Percentiles rank a stretch among this genome's conserved stretches.
phyloP scores from a whole-genome alignment of 2,888 invertebrate genomes.

The Cerastis leucographa region DNA sequence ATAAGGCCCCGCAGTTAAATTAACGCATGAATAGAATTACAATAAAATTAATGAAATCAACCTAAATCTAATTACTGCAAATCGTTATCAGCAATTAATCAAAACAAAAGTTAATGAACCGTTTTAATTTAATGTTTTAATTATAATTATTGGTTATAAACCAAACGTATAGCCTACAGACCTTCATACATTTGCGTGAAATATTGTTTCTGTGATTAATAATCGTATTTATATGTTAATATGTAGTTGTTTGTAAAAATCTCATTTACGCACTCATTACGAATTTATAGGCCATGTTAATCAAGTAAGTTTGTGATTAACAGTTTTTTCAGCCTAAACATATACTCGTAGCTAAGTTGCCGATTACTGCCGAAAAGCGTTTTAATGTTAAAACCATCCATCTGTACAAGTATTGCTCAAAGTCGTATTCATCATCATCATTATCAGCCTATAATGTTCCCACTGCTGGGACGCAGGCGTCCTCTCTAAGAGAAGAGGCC shows the following conservation, averaged over 20 bases:
- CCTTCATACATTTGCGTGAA: slow-evolving; percentile 50
- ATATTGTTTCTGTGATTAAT: slow-evolving; percentile 38
- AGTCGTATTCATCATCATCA: too few relatives aligned
- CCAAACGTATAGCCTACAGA: slow-evolving; percentile 49
- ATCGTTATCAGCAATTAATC: slow-evolving; percentile 16
- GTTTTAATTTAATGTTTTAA: slow-evolving; percentile 27
- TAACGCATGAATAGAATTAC: slow-evolving; percentile 17
- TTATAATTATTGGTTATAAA: slow-evolving; percentile 47
- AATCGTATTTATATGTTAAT: slow-evolving; percentile 51
- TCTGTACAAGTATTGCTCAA: too few relatives aligned
- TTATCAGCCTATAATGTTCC: too few relatives aligned
- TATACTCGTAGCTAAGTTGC: neutral
- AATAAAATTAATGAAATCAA: slow-evolving; percentile 30
- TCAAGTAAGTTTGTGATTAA: slow-evolving; percentile 16
- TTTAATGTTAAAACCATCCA: too few relatives aligned
- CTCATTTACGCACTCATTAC: slow-evolving; percentile 15
- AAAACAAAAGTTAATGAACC: slow-evolving; percentile 31
- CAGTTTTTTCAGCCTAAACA: neutral
- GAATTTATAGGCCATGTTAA: slow-evolving; percentile 21
- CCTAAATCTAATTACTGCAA: slow-evolving; percentile 17
- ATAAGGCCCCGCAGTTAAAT: neutral
- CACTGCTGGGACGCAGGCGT: too few relatives aligned
- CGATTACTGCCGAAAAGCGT: neutral
- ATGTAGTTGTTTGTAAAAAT: slow-evolving; percentile 23
- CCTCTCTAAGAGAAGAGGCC: too few relatives aligned